These are phyloP conservation scores for Pangasius macronema DNA, from an alignment of 2,797 vertebrate genomes.

Conservation along the genomic window DNA sequence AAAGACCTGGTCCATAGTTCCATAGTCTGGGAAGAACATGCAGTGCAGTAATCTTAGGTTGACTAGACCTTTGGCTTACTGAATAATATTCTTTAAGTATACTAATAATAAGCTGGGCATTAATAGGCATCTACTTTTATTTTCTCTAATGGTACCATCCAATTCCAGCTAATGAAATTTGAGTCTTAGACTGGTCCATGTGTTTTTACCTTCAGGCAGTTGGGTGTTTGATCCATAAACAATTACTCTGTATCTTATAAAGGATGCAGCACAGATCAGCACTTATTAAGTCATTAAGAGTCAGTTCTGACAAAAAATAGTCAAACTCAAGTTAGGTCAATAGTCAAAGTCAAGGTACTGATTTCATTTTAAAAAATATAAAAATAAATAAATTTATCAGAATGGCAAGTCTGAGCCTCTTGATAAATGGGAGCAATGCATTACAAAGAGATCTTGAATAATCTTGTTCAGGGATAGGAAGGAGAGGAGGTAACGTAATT, in stretches of 20 bases:
- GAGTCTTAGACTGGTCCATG: neutral
- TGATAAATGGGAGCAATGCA: constrained; percentile 20
- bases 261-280: neutral
- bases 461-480: neutral
- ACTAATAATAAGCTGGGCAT: neutral
- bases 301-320: neutral
- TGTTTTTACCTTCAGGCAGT: neutral
- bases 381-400: neutral
- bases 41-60: neutral
- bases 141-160: neutral
- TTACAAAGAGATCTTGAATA: neutral
- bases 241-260: neutral
- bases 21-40: neutral
- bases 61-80: neutral
- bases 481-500: constrained; percentile 29
- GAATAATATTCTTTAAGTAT: neutral
- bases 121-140: neutral
- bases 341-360: no score
- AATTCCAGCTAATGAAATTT: neutral
- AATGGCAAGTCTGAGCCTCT: neutral
- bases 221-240: neutral
- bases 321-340: neutral
- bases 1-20: neutral
- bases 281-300: neutral
- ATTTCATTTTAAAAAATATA: neutral